Conservation (phyloP, 2,888 invertebrate species). For the Cephus spinipes region DNA sequence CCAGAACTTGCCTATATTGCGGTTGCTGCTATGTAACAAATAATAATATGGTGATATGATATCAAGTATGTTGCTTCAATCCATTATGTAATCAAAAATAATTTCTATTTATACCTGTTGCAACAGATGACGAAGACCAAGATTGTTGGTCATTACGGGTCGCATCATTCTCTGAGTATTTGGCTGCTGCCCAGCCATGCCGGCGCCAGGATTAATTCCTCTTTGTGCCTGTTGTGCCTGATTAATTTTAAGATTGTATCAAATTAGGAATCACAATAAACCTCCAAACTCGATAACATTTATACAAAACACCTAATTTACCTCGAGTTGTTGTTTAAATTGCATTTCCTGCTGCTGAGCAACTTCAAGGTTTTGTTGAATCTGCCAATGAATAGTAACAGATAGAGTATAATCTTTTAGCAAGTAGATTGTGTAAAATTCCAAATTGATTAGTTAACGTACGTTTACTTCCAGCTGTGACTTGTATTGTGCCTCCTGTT, state of each 20-base stretch:
- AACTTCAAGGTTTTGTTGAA: slow-evolving; percentile 76
- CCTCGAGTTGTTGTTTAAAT: slow-evolving; percentile 79
- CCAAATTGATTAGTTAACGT: slow-evolving; percentile 52
- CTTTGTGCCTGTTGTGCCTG: slow-evolving; percentile 63
- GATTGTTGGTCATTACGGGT: slow-evolving; percentile 81
- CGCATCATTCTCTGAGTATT: slow-evolving; percentile 78
- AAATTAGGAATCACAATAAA: neutral
- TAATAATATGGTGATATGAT: slow-evolving; percentile 12
- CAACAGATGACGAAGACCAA: slow-evolving; percentile 82
- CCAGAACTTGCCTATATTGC: slow-evolving; percentile 75
- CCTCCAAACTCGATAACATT: neutral
- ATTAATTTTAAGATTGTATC: slow-evolving; percentile 14
- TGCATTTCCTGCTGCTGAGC: slow-evolving; percentile 86
- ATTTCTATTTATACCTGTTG: slow-evolving; percentile 74
- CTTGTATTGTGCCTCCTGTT: slow-evolving; percentile 82
- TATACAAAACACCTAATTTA: slow-evolving; percentile 56
- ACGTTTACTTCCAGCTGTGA: slow-evolving; percentile 81
- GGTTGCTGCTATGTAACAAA: slow-evolving; percentile 71
- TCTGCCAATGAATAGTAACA: slow-evolving; percentile 51
- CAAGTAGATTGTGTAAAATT: slow-evolving; percentile 19
- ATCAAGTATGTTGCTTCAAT: slow-evolving; percentile 11
- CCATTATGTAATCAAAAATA: slow-evolving; percentile 15
- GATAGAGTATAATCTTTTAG: neutral
- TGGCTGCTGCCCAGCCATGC: slow-evolving; percentile 63
- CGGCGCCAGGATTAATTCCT: slow-evolving; percentile 55